These are phyloP conservation scores for Pantelozetes paolii DNA, from an alignment of 2,888 invertebrate species.

Conservation along the genomic window DNA sequence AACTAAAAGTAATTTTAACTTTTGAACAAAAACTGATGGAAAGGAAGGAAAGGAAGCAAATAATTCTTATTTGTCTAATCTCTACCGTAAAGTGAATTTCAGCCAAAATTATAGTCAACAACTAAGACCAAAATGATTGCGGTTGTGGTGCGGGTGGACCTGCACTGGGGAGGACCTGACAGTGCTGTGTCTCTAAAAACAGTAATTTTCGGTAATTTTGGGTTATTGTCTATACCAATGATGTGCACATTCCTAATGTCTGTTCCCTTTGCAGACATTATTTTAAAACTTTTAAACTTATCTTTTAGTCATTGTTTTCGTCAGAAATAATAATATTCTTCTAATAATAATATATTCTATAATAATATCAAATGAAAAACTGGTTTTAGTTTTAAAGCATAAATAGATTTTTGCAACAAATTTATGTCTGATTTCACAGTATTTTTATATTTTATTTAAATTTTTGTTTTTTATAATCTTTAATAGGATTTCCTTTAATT, in stretches of 20 bases:
- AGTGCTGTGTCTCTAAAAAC: slow-evolving; percentile 21
- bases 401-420: background rate
- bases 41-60: slow-evolving; percentile 1
- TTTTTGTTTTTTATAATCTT: background rate
- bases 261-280: background rate
- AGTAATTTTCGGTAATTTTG: slow-evolving; percentile 29
- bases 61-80: slow-evolving; percentile 19
- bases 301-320: slow-evolving; percentile 20
- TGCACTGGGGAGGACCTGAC: slow-evolving; percentile 5
- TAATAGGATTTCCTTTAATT: background rate
- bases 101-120: slow-evolving; percentile 10
- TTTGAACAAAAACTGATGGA: background rate
- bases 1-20: slow-evolving; percentile 1
- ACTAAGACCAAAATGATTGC: slow-evolving; percentile 1
- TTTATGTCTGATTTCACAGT: background rate
- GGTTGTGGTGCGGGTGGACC: slow-evolving; percentile 11
- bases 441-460: background rate
- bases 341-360: background rate
- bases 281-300: slow-evolving; percentile 11
- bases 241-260: background rate
- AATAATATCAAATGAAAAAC: slow-evolving; percentile 4
- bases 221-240: slow-evolving; percentile 20
- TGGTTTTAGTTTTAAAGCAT: background rate
- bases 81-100: slow-evolving; percentile 25
- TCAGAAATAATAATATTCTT: slow-evolving; percentile 19